phyloP scores from a whole-genome alignment of 2,888 invertebrate genomes.

The Agriopis aurantiaria region DNA sequence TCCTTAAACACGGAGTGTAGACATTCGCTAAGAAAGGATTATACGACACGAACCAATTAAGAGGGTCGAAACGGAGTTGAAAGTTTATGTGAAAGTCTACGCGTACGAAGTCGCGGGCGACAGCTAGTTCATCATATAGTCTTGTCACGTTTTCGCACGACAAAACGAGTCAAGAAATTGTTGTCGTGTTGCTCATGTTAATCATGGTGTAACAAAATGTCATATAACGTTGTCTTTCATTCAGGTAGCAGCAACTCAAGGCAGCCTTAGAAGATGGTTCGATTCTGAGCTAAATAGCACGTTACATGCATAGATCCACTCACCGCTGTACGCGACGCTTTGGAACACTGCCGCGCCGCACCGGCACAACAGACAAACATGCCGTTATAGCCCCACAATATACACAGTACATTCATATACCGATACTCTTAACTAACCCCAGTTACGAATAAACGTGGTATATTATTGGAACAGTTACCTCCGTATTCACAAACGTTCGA shows the following conservation, averaged over 20 bases:
- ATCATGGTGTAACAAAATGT: not conserved
- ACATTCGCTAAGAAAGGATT: too few relatives aligned
- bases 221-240: constrained; percentile 2
- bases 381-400: constrained; percentile 73
- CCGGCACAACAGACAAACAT: constrained; percentile 85
- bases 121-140: too few relatives aligned
- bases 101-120: too few relatives aligned
- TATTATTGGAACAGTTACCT: constrained; percentile 6
- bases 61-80: too few relatives aligned
- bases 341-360: constrained; percentile 93
- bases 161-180: not conserved
- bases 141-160: too few relatives aligned
- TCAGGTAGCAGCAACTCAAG: constrained; percentile 10
- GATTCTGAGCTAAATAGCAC: constrained; percentile 60
- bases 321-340: constrained; percentile 98
- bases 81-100: too few relatives aligned
- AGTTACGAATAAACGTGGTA: not conserved
- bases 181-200: not conserved
- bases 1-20: too few relatives aligned
- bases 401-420: constrained; percentile 29
- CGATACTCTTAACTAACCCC: constrained; percentile 19
- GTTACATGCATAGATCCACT: constrained; percentile 88
- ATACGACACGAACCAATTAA: too few relatives aligned
- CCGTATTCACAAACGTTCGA: not conserved
- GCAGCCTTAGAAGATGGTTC: constrained; percentile 14